Conservation (phyloP, 2,888 invertebrate species). For the Saturnia pavonia region DNA sequence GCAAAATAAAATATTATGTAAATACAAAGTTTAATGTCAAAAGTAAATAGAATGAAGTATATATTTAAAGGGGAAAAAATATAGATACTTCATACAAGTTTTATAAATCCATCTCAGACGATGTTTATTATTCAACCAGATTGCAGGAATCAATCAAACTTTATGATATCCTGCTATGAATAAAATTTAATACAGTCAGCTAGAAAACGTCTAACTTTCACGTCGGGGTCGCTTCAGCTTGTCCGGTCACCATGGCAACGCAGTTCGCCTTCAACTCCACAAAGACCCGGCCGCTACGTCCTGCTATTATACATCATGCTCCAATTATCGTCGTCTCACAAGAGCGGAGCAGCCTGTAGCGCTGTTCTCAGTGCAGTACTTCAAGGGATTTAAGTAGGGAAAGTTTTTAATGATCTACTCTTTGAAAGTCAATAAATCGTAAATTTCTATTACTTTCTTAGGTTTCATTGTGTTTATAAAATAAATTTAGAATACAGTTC, state of each 20-base stretch:
- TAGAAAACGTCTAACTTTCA: slow-evolving; percentile 18
- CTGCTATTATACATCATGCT: slow-evolving; percentile 61
- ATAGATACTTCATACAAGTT: not conserved
- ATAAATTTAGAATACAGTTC: too few relatives aligned
- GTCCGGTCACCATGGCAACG: slow-evolving; percentile 47
- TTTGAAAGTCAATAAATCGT: slow-evolving; percentile 20
- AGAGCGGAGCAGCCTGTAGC: slow-evolving; percentile 41
- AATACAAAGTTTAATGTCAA: too few relatives aligned
- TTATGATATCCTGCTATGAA: slow-evolving; percentile 21
- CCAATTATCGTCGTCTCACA: slow-evolving; percentile 57
- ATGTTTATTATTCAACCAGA: slow-evolving; percentile 20
- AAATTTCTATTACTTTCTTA: not conserved
- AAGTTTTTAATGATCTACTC: slow-evolving; percentile 23
- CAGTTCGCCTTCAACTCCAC: slow-evolving; percentile 54
- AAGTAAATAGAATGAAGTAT: not conserved
- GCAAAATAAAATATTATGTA: too few relatives aligned
- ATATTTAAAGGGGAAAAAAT: not conserved
- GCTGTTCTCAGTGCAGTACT: slow-evolving; percentile 22
- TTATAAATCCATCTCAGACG: not conserved
- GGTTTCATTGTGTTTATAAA: not conserved
- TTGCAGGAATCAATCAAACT: slow-evolving; percentile 23
- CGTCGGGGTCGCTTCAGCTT: slow-evolving; percentile 25
- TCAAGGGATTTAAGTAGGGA: slow-evolving; percentile 19
- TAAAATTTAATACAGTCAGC: slow-evolving; percentile 21
- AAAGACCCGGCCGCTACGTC: slow-evolving; percentile 33